These are phyloP conservation scores for Nesoenas mayeri DNA, from an alignment of 2,113 vertebrate genomes.

Conservation along the genomic window DNA sequence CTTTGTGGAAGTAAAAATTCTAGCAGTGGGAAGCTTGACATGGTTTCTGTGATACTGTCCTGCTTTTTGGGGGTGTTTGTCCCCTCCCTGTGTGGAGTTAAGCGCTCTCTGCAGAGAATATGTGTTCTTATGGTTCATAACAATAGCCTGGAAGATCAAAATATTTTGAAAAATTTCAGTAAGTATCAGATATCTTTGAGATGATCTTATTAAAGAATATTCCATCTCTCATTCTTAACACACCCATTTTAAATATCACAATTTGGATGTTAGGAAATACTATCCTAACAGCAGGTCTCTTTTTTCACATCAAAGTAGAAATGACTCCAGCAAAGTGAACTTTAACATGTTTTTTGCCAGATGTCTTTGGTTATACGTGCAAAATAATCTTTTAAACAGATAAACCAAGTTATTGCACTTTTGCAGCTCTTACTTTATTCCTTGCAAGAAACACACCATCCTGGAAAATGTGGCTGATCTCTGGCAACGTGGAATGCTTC, in stretches of 20 bases:
- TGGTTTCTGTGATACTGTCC: background rate
- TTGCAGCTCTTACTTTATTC: background rate
- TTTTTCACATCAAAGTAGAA: slow-evolving; percentile 25
- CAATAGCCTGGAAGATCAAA: slow-evolving; percentile 45
- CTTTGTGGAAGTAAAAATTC: background rate
- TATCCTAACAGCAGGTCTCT: background rate
- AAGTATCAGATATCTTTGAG: slow-evolving; percentile 33
- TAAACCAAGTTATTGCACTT: background rate
- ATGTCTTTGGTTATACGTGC: background rate
- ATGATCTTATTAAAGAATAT: slow-evolving; percentile 1
- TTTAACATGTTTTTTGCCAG: background rate
- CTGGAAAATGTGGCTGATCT: background rate
- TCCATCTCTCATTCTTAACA: slow-evolving; percentile 18
- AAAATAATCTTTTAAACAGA: background rate
- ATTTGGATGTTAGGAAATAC: background rate
- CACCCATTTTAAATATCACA: slow-evolving; percentile 16
- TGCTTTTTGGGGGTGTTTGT: background rate
- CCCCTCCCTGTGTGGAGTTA: background rate
- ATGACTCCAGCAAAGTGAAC: background rate
- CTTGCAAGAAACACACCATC: background rate
- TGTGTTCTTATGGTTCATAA: slow-evolving; percentile 32
- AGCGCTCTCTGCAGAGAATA: slow-evolving; percentile 18
- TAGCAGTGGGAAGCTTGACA: background rate
- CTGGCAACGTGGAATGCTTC: background rate
- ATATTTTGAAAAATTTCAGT: slow-evolving; percentile 48